Percentiles rank a stretch among this genome's conserved stretches.
These are phyloP conservation scores for Erebia epiphron DNA, from an alignment of 2,888 invertebrate species.

Conservation along the genomic window DNA sequence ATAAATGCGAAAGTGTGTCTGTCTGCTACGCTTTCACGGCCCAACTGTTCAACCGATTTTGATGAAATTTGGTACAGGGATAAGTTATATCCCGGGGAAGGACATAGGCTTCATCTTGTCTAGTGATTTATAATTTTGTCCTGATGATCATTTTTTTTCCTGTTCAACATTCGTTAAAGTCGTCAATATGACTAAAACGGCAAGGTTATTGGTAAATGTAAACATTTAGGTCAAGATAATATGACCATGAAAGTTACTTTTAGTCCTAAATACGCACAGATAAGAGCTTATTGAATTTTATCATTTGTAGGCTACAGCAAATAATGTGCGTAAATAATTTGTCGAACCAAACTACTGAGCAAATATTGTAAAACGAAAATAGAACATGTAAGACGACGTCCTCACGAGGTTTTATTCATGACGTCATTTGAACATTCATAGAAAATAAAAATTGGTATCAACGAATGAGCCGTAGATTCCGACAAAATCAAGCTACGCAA, in stretches of 20 bases:
- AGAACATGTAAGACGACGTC: neutral
- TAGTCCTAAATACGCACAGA: neutral
- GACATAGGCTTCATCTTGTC: no score
- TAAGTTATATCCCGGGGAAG: no score
- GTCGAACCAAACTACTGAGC: neutral
- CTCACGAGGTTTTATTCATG: neutral
- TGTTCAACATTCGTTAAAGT: no score
- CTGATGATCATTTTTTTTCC: no score
- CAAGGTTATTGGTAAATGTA: constrained; percentile 10
- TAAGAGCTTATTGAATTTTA: constrained; percentile 4
- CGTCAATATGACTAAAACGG: neutral
- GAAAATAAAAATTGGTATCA: neutral
- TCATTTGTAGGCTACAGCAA: constrained; percentile 8
- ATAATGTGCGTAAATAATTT: neutral
- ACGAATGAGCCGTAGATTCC: no score
- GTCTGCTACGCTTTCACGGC: no score
- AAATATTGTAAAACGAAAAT: constrained; percentile 7
- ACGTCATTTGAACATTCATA: neutral
- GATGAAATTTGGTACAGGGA: no score
- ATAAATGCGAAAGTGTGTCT: no score
- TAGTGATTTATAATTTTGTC: no score
- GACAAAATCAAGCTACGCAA: no score
- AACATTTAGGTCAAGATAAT: constrained; percentile 12
- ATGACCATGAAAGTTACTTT: constrained; percentile 1
- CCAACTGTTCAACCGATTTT: no score